phyloP scores from a whole-genome alignment of 2,797 vertebrate species.

The Rallus crepitans region DNA sequence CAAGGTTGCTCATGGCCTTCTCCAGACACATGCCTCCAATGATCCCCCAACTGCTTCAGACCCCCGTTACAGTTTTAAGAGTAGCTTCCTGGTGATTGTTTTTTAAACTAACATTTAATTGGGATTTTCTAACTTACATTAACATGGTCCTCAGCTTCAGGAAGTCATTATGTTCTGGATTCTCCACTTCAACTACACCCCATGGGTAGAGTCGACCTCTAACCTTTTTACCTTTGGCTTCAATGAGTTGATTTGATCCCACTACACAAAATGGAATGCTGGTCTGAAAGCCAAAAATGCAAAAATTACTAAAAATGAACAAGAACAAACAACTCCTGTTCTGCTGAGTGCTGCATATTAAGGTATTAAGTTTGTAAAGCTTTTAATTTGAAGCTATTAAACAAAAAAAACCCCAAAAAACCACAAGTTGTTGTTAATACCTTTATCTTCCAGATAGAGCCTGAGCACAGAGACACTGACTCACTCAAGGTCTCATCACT shows the following conservation, averaged over 20 bases:
- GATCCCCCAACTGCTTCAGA: background rate
- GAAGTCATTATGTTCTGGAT: constrained; percentile 97
- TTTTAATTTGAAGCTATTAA: background rate
- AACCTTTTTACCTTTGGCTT: constrained; percentile 98
- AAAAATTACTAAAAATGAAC: background rate
- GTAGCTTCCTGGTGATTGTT: background rate
- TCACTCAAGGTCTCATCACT: background rate
- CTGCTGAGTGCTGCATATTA: background rate
- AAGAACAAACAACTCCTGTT: background rate
- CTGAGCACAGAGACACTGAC: background rate
- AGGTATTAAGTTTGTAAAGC: background rate
- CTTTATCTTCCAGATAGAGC: background rate
- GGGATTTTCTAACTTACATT: constrained; percentile 84
- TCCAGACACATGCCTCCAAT: background rate
- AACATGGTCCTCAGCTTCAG: constrained; percentile 97
- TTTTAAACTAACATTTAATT: background rate
- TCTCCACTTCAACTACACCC: constrained; percentile 98
- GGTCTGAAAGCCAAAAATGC: constrained; percentile 78
- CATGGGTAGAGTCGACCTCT: constrained; percentile 96
- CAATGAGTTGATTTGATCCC: constrained; percentile 97
- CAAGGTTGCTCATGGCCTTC: background rate
- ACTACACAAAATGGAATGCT: constrained; percentile 98
- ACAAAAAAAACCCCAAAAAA: background rate
- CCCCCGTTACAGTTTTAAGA: rapidly evolving
- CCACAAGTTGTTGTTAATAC: background rate